Percentiles rank a stretch among this genome's conserved stretches.
phyloP scores from a whole-genome alignment of 2,888 invertebrate genomes.

The Atethmia centrago region DNA sequence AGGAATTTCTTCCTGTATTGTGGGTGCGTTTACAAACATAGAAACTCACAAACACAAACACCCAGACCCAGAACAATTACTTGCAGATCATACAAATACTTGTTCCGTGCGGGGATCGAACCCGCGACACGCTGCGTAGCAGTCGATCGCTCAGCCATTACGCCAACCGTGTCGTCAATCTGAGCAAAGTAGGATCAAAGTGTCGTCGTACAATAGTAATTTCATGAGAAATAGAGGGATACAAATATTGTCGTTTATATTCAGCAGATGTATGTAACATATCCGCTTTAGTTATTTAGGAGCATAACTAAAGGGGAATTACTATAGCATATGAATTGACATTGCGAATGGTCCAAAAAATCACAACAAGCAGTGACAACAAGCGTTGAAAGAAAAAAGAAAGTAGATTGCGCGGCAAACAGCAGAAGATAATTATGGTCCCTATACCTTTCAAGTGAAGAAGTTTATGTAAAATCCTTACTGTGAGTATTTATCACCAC shows the following conservation, averaged over 20 bases:
- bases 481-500: conserved; percentile 53
- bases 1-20: too few species aligned
- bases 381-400: conserved; percentile 64
- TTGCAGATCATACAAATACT: too few species aligned
- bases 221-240: not conserved
- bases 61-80: too few species aligned
- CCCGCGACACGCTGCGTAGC: too few species aligned
- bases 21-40: too few species aligned
- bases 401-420: conserved; percentile 82
- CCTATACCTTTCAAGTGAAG: conserved; percentile 6
- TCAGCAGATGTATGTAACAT: conserved; percentile 4
- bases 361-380: conserved; percentile 60
- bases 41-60: too few species aligned
- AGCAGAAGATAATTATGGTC: conserved; percentile 14
- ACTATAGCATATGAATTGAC: not conserved
- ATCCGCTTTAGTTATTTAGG: too few species aligned
- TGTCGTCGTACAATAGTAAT: not conserved
- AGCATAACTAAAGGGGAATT: not conserved
- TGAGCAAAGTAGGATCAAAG: not conserved
- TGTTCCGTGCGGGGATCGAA: too few species aligned
- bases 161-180: too few species aligned
- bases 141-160: too few species aligned
- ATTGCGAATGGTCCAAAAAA: conserved; percentile 34
- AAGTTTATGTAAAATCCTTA: conserved; percentile 27
- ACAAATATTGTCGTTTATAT: not conserved